Percentiles rank a stretch among this genome's conserved stretches.
Evolutionary conservation across 2,113 vertebrate species (phyloP).

Genomic region (Telmatochromis brachygnathus): DNA sequence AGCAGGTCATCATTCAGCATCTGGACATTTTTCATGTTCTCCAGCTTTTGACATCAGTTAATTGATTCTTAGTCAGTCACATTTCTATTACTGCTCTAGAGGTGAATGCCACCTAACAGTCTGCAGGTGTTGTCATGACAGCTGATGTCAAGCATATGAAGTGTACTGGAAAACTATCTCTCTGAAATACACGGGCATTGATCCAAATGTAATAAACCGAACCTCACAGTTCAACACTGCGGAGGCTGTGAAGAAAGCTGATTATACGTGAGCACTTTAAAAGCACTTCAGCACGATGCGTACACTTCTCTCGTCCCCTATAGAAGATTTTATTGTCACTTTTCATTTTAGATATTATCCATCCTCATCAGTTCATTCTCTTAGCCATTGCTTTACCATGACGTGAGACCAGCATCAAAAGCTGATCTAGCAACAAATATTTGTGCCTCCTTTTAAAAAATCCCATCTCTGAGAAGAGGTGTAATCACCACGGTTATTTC

Average conservation of each 20-base stretch:
- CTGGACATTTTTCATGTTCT: neutral
- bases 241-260: neutral
- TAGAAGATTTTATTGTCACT: neutral
- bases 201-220: neutral
- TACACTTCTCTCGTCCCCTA: rapidly evolving
- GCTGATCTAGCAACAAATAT: neutral
- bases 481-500: neutral
- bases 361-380: neutral
- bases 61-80: neutral
- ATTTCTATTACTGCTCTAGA: neutral
- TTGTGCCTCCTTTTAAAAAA: neutral
- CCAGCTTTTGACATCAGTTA: neutral
- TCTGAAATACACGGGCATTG: neutral
- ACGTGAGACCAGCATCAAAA: neutral
- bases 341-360: neutral
- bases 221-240: neutral
- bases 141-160: neutral
- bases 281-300: rapidly evolving
- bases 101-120: neutral
- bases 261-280: neutral
- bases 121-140: neutral
- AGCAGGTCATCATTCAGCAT: neutral
- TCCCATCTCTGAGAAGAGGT: neutral
- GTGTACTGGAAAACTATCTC: rapidly evolving
- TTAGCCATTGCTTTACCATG: neutral